A percentile compares a stretch with the other conserved stretches of the same genome.
These are phyloP conservation scores for Gonioctena quinquepunctata DNA, from an alignment of 1,140 invertebrate species.

Conservation along the genomic window DNA sequence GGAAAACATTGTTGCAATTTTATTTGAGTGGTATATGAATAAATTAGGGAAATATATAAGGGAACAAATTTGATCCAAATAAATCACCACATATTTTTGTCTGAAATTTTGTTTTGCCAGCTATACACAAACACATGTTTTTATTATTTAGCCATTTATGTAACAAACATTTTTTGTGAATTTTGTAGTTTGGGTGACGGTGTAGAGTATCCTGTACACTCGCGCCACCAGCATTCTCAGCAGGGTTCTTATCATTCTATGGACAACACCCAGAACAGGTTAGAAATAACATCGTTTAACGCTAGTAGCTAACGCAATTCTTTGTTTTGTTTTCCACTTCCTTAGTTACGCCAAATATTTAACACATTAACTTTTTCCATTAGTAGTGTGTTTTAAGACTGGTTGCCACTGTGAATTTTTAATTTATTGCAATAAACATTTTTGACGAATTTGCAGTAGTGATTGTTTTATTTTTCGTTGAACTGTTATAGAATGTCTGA, in stretches of 20 bases:
- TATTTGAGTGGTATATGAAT: no score
- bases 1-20: no score
- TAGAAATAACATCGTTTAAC: slow-evolving; percentile 57
- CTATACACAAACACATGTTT: background rate
- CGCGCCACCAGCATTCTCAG: slow-evolving; percentile 74
- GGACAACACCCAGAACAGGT: slow-evolving; percentile 85
- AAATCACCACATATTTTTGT: no score
- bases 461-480: no score
- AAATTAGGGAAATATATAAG: no score
- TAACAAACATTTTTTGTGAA: slow-evolving; percentile 30
- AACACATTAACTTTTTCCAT: background rate
- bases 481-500: no score
- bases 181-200: slow-evolving; percentile 84
- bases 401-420: slow-evolving; percentile 17
- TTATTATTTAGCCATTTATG: background rate
- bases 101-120: background rate
- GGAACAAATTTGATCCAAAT: no score
- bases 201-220: slow-evolving; percentile 79
- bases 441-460: no score
- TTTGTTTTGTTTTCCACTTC: slow-evolving; percentile 2
- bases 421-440: no score
- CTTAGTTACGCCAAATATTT: background rate
- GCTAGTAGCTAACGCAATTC: slow-evolving; percentile 19
- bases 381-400: slow-evolving; percentile 10
- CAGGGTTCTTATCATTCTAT: slow-evolving; percentile 83